Base-by-base conservation (phyloP, 1,140 invertebrate species). In the Drosophila parabipectinata region DNA sequence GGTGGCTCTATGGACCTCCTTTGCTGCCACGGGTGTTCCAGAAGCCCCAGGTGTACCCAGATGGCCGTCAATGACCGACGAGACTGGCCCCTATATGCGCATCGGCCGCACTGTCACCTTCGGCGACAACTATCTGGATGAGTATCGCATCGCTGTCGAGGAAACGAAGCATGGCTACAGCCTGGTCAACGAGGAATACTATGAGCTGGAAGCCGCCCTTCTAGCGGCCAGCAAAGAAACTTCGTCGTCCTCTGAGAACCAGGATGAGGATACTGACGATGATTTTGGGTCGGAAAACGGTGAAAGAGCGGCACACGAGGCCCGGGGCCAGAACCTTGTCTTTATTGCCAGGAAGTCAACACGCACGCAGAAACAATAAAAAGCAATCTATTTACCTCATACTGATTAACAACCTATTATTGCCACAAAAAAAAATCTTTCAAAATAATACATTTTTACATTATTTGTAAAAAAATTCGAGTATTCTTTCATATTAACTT, bases 1-100 rank as follows among this genome's bases (percentile, higher is more conserved):
- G 88, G 77, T 91, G 2, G 59, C 72, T 3, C 75, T 91, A 1
- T 92, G 91, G 91, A 90, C 90, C 10, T 90, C 88, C 4, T 92
- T 92, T 60, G 91, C 91, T 0, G 24, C 76, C 0, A 77, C 64
- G 4, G 91, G 91, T 1, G 67, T 82, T 3, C 91, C 91, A 5
- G 21, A 8, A 8, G 87, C 90, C 1, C 60, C 64, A 0, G 66
- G 75, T 3, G 47, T 87, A 1, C 89, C 85, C 2, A 37, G 51
- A 2, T 92, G 91, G 91, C 79, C 91, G 0, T 8, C 90, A 0
- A 79, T 92, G 84, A 80, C 32, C 18, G 80, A 82, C 26, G 80
- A 90, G 7, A 91, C 89, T 0, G 91, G 91, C 4, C 91, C 90
- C 1, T 92, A 92, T 21, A 73, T 91, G 55, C 79, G 79, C 26